Conservation (phyloP, 2,797 vertebrate species). For the Cheirogaleus major region DNA sequence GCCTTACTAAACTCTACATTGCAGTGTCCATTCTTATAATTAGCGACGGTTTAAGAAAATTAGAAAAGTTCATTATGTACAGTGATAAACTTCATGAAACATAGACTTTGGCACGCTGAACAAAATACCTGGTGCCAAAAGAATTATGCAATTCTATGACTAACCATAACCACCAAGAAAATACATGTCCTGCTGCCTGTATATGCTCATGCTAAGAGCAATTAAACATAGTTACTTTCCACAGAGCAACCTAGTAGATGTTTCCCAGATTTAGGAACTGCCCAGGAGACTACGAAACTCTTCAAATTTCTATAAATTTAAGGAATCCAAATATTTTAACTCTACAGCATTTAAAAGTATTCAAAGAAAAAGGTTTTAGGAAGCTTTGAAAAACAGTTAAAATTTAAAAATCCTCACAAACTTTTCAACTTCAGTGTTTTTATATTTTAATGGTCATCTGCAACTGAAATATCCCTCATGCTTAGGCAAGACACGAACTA, state of each 20-base stretch:
- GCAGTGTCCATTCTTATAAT: not conserved
- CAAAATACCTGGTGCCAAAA: not conserved
- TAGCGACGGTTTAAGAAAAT: not conserved
- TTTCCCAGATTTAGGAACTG: not conserved
- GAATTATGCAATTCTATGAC: not conserved
- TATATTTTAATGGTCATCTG: not conserved
- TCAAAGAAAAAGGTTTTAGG: not conserved
- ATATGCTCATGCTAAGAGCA: not conserved
- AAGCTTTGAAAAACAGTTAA: not conserved
- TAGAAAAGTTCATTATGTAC: not conserved
- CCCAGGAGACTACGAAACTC: not conserved
- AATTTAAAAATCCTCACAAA: conserved; percentile 29
- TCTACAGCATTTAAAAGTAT: conserved; percentile 14
- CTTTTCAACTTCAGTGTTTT: not conserved
- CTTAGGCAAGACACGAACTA: not conserved
- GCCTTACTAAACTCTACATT: not conserved
- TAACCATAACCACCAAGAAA: not conserved
- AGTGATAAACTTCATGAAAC: not conserved
- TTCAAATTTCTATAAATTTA: not conserved
- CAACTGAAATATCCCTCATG: not conserved
- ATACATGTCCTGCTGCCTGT: not conserved
- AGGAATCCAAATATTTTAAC: not conserved
- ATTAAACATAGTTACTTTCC: not conserved
- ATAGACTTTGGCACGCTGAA: not conserved
- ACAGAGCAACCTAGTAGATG: not conserved